Percentiles rank a stretch among this genome's conserved stretches.
phyloP scores from a whole-genome alignment of 1,140 invertebrate species.

The Laodelphax striatellus region DNA sequence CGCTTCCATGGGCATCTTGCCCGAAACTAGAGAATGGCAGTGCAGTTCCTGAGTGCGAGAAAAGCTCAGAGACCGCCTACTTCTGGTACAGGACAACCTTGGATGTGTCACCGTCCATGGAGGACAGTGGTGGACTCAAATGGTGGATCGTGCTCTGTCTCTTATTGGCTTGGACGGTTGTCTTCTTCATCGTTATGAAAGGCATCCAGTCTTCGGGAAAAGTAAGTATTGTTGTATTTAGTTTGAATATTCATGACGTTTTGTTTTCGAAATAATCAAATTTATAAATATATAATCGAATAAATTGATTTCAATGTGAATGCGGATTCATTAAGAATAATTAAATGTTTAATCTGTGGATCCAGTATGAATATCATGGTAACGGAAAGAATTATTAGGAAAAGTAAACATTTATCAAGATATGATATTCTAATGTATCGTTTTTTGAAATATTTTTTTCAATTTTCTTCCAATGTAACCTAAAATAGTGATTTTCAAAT shows the following conservation, averaged over 20 bases:
- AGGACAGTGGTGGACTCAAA: slow-evolving; percentile 68
- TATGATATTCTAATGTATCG: too few species aligned
- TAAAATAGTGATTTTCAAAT: too few species aligned
- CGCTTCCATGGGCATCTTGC: slow-evolving; percentile 75
- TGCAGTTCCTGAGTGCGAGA: slow-evolving; percentile 59
- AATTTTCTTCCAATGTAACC: too few species aligned
- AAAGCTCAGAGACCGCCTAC: slow-evolving; percentile 74
- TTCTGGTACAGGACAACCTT: slow-evolving; percentile 82
- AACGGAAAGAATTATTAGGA: too few species aligned
- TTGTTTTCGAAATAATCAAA: too few species aligned
- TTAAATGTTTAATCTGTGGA: too few species aligned
- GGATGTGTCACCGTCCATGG: slow-evolving; percentile 71
- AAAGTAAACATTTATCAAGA: too few species aligned
- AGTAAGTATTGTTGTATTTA: slow-evolving; percentile 38
- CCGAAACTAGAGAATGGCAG: slow-evolving; percentile 59
- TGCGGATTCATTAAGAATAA: too few species aligned
- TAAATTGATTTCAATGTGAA: too few species aligned
- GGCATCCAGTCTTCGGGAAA: slow-evolving; percentile 96
- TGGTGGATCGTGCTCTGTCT: slow-evolving; percentile 94
- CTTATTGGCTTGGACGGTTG: slow-evolving; percentile 83
- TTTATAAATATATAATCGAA: too few species aligned
- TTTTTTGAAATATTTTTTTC: too few species aligned
- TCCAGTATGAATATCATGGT: too few species aligned
- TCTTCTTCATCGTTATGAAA: slow-evolving; percentile 96
- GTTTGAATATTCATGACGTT: neutral